phyloP scores from a whole-genome alignment of 2,888 invertebrate genomes.

The Deroplatys truncata region DNA sequence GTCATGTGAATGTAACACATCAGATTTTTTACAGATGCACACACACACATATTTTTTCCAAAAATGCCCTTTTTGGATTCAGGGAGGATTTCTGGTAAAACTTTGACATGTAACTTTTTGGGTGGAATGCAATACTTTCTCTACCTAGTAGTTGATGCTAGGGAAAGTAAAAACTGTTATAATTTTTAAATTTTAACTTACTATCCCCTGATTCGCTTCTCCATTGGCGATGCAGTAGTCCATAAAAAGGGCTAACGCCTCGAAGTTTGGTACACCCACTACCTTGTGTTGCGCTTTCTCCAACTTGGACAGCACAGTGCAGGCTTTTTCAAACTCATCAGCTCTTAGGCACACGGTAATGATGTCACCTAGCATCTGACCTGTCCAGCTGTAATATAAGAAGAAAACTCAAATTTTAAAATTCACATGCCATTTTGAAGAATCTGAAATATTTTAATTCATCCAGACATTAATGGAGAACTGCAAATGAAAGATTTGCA shows the following conservation, averaged over 20 bases:
- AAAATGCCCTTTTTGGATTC: too few relatives aligned
- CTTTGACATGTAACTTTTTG: too few relatives aligned
- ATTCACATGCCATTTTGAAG: background rate
- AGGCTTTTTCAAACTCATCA: constrained; percentile 52
- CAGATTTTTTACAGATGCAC: too few relatives aligned
- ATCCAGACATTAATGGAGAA: too few relatives aligned
- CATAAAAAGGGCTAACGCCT: constrained; percentile 50
- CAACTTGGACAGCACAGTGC: constrained; percentile 51
- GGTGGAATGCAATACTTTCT: too few relatives aligned
- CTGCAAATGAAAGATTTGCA: too few relatives aligned
- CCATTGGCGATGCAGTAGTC: constrained; percentile 48
- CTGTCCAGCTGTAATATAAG: constrained; percentile 49
- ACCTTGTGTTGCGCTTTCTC: constrained; percentile 49
- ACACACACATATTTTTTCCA: too few relatives aligned
- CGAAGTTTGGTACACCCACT: constrained; percentile 53
- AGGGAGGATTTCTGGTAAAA: too few relatives aligned
- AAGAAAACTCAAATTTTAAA: background rate
- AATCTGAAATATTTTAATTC: background rate
- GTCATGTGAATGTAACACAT: too few relatives aligned
- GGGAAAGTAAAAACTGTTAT: too few relatives aligned
- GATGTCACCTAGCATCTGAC: constrained; percentile 57
- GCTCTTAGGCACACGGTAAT: constrained; percentile 49
- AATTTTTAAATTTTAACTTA: constrained; percentile 38
- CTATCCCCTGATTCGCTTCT: constrained; percentile 50
- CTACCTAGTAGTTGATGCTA: too few relatives aligned